Conservation (phyloP, 2,797 vertebrate genomes). For the Karalla daura region DNA sequence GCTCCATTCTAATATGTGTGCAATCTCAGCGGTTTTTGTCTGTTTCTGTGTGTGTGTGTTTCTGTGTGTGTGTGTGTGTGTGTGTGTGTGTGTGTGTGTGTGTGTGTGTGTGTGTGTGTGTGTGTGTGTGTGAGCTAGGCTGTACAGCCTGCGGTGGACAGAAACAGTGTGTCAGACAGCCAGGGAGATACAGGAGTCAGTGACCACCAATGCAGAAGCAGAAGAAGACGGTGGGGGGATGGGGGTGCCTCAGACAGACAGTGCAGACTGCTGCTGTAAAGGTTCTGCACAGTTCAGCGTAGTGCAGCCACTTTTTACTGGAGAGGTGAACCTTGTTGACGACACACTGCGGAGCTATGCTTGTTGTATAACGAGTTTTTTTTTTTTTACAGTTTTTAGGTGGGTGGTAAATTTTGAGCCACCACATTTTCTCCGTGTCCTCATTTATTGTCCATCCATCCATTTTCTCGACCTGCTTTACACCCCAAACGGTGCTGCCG, state of each 20-base stretch:
- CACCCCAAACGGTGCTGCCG: too few species aligned
- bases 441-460: too few species aligned
- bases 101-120: constrained; percentile 7
- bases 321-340: neutral
- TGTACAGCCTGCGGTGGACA: constrained; percentile 37
- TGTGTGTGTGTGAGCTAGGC: constrained; percentile 6
- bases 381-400: neutral
- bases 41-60: neutral
- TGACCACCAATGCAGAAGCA: constrained; percentile 12
- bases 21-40: constrained; percentile 7
- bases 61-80: constrained; percentile 13
- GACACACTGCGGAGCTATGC: neutral
- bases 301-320: neutral
- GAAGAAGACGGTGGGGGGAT: neutral
- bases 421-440: too few species aligned
- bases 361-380: neutral
- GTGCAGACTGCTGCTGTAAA: neutral
- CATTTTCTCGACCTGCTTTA: too few species aligned
- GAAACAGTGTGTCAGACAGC: constrained; percentile 39
- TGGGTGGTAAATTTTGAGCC: too few species aligned
- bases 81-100: neutral
- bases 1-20: constrained; percentile 10
- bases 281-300: neutral
- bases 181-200: constrained; percentile 28
- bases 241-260: constrained; percentile 4